phyloP scores from a whole-genome alignment of 1,140 invertebrate species.

The Gryon sp. region DNA sequence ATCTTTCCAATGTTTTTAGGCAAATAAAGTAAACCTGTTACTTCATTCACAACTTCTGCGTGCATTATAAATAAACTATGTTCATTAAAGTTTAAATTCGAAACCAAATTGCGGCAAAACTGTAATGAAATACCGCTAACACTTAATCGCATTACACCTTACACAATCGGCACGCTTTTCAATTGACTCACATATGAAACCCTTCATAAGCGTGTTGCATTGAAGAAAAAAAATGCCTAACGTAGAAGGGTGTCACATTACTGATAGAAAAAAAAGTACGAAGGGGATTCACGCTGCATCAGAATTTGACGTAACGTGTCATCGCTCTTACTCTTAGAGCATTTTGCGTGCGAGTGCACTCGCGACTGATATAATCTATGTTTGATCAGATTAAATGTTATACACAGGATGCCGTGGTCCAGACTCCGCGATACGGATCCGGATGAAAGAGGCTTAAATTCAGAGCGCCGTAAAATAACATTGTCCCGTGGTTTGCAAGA shows the following conservation, averaged over 20 bases:
- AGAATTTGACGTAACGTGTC: constrained; percentile 45
- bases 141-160: constrained; percentile 32
- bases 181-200: constrained; percentile 26
- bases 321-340: constrained; percentile 44
- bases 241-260: constrained; percentile 11
- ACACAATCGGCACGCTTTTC: constrained; percentile 5
- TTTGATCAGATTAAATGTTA: constrained; percentile 80
- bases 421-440: constrained; percentile 67
- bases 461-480: constrained; percentile 80
- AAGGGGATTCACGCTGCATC: constrained; percentile 34
- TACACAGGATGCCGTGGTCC: constrained; percentile 67
- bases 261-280: too few relatives aligned
- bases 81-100: constrained; percentile 30
- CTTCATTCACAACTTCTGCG: too few relatives aligned
- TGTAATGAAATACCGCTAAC: not conserved
- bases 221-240: constrained; percentile 48
- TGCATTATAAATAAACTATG: too few relatives aligned
- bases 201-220: constrained; percentile 4
- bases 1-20: too few relatives aligned
- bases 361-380: constrained; percentile 75
- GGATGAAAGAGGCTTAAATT: constrained; percentile 79
- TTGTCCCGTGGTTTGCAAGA: constrained; percentile 73
- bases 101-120: constrained; percentile 4
- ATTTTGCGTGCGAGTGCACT: constrained; percentile 55
- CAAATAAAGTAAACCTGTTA: too few relatives aligned